Evolutionary conservation across 2,113 vertebrate genomes (phyloP), one percentile per base, ranked within the genome.

Genomic region (Chrysemys picta): DNA sequence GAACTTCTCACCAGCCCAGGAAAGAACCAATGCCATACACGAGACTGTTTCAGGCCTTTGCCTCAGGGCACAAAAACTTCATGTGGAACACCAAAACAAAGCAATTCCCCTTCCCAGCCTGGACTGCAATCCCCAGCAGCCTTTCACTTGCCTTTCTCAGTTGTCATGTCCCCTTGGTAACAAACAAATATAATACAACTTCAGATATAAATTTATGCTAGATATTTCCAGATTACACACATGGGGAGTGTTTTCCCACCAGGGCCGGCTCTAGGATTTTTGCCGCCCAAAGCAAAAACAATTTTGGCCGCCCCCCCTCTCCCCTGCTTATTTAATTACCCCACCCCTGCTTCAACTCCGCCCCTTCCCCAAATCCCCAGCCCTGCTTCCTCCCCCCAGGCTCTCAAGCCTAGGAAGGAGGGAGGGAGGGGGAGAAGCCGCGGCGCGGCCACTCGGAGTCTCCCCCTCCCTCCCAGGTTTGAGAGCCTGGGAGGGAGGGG

Each of bases 131-230:
- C 35, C 87, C 29, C 25, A 5, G 1, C 80, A 54, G 38, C 42
- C 90, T 92, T 85, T 91, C 82, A 31, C 85, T 87, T 83, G 16
- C 29, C 8, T 75, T 92, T 89, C 84, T 87, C n/a, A 84, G 19
- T 10, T 72, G 53, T 89, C 42, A 22, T 2, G 52, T 82, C 25
- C 82, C 42, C 24, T 88, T 88, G 56, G n/a, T n/a, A 78, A 49
- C 13, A 80, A 31, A 29, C 0, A 1, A 2, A 1, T 72, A 82
- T 49, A 72, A 78, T 90, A 50, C 24, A 75, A 47, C 56, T 85
- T 88, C 14, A 5, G 31, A 1, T 83, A 2, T 21, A 53, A 62
- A n/a, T 88, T 91, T 93, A 42, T 93, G 3, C 19, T 75, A 12
- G 53, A 35, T n/a, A 80, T 42, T 42, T 42, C 42, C 42, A 42